These are phyloP conservation scores for Papilio demoleus DNA, from an alignment of 2,888 invertebrate genomes.

Conservation along the genomic window DNA sequence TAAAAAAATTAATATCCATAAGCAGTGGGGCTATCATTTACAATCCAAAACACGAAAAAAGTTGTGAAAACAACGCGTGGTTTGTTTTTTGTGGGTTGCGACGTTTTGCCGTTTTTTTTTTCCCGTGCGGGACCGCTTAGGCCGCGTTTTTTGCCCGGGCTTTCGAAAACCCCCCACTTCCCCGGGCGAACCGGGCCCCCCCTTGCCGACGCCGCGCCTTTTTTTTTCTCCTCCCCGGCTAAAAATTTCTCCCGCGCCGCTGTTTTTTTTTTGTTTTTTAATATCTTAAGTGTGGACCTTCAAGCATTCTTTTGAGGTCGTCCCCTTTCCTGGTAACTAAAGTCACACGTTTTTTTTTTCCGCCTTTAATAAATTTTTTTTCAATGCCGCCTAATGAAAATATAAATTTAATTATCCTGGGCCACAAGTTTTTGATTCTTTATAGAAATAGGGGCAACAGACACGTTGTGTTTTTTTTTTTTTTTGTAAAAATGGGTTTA, in stretches of 20 bases:
- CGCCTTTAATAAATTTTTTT: neutral
- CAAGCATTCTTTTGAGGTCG: constrained; percentile 45
- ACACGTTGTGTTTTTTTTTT: too few relatives aligned
- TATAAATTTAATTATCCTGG: neutral
- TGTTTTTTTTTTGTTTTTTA: too few relatives aligned
- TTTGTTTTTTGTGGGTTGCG: constrained; percentile 50
- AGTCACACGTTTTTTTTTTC: constrained; percentile 18
- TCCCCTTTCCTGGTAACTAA: constrained; percentile 43
- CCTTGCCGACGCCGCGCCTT: constrained; percentile 52
- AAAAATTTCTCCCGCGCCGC: constrained; percentile 61
- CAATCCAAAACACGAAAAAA: constrained; percentile 34
- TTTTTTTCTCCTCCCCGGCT: constrained; percentile 50
- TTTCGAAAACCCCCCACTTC: too few relatives aligned
- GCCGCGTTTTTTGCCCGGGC: constrained; percentile 72
- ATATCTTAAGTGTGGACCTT: constrained; percentile 50
- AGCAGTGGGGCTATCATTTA: constrained; percentile 10
- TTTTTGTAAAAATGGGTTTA: too few relatives aligned
- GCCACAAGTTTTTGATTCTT: neutral
- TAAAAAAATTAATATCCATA: too few relatives aligned
- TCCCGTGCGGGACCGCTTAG: constrained; percentile 64
- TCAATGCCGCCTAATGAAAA: neutral
- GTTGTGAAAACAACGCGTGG: constrained; percentile 44
- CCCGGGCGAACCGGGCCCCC: constrained; percentile 42
- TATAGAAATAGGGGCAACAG: neutral
- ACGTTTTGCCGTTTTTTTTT: constrained; percentile 71